phyloP scores from a whole-genome alignment of 1,140 invertebrate genomes.

The Panagrolaimus sp. region DNA sequence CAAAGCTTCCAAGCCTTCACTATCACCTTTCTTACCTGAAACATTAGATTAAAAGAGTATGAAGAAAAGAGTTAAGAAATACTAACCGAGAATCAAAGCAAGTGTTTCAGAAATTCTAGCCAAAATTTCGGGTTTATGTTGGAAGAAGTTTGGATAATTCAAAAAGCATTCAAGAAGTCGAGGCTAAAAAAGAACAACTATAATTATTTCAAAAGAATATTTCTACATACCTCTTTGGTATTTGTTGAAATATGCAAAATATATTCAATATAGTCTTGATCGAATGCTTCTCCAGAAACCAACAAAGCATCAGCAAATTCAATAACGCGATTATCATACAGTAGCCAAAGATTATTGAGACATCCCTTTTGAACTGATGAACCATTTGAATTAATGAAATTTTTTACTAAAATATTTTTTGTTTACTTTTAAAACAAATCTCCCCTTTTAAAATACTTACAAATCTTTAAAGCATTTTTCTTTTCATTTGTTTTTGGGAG shows the following conservation, averaged over 20 bases:
- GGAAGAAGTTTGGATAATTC: neutral
- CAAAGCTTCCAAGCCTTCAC: neutral
- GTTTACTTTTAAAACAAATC: neutral
- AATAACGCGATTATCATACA: neutral
- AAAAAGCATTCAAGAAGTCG: neutral
- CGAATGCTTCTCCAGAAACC: neutral
- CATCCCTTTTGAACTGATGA: neutral
- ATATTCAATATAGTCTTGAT: neutral
- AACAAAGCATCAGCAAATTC: neutral
- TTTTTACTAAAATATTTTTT: neutral
- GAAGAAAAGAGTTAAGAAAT: neutral
- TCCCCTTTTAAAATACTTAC: neutral
- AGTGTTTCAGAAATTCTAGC: neutral
- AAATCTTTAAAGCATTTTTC: neutral
- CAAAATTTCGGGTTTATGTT: neutral
- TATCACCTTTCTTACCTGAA: constrained; percentile 5
- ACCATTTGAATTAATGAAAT: neutral
- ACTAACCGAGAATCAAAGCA: neutral
- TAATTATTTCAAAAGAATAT: neutral
- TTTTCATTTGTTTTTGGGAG: neutral
- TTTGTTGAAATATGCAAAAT: neutral
- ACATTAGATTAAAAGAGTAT: neutral
- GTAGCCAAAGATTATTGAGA: neutral
- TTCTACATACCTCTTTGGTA: neutral
- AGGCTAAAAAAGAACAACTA: neutral